These are phyloP conservation scores for Tachycineta bicolor DNA, from an alignment of 2,113 vertebrate genomes.

Conservation along the genomic window DNA sequence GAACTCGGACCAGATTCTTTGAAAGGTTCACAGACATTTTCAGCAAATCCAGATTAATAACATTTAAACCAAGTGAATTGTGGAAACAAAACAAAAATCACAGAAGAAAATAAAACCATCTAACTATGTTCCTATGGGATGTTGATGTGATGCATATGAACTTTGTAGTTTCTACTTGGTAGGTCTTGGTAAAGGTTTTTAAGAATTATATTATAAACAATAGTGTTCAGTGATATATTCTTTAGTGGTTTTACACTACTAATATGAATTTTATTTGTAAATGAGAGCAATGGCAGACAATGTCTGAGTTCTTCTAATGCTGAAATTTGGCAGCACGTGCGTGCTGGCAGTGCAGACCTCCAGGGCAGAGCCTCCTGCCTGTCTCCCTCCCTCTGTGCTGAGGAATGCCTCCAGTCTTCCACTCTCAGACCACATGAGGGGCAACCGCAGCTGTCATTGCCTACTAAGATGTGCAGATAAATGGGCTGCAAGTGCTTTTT, in stretches of 20 bases:
- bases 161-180: slow-evolving; percentile 12
- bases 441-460: not conserved
- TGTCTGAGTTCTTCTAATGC: not conserved
- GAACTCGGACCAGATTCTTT: slow-evolving; percentile 44
- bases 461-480: not conserved
- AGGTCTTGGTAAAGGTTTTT: slow-evolving; percentile 35
- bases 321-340: not conserved
- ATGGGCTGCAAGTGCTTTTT: not conserved
- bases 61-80: slow-evolving; percentile 59
- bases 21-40: slow-evolving; percentile 45
- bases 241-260: slow-evolving; percentile 50
- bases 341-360: not conserved
- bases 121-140: slow-evolving; percentile 14
- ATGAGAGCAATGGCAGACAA: slow-evolving; percentile 20
- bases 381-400: not conserved
- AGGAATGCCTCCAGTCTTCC: not conserved
- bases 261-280: slow-evolving; percentile 51
- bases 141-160: not conserved
- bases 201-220: slow-evolving; percentile 55
- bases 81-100: slow-evolving; percentile 50
- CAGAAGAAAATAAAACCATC: slow-evolving; percentile 57
- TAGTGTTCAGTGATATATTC: not conserved
- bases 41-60: slow-evolving; percentile 25
- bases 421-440: not conserved
- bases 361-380: not conserved